Evolutionary conservation across 2,888 invertebrate genomes (phyloP).

Genomic region (Tachystola acroxantha): DNA sequence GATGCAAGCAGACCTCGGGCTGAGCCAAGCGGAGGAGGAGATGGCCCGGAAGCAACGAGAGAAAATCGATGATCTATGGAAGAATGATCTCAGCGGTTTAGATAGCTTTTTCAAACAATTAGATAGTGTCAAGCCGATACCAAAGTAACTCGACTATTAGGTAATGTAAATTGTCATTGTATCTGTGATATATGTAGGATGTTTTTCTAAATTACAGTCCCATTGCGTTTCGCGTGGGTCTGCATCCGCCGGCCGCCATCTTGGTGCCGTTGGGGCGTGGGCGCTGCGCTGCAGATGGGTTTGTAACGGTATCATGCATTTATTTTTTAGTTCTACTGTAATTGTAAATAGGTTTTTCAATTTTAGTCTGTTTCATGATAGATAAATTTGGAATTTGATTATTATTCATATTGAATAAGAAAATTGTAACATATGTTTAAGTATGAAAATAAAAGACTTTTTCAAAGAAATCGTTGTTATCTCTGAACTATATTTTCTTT

Average conservation of each 20-base stretch:
- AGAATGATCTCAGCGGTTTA: conserved; percentile 80
- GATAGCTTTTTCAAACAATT: conserved; percentile 82
- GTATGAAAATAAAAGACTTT: conserved; percentile 65
- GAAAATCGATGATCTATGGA: conserved; percentile 71
- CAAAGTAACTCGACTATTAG: conserved; percentile 45
- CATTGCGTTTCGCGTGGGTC: conserved; percentile 78
- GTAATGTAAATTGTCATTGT: conserved; percentile 57
- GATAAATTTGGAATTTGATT: conserved; percentile 61
- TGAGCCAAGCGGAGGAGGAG: conserved; percentile 65
- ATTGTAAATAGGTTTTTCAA: conserved; percentile 54
- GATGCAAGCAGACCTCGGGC: conserved; percentile 71
- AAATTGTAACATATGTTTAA: conserved; percentile 75
- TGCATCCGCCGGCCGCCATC: conserved; percentile 74
- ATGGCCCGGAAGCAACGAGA: conserved; percentile 57
- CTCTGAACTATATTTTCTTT: conserved; percentile 43
- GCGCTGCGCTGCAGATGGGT: conserved; percentile 79
- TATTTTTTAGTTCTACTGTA: conserved; percentile 46
- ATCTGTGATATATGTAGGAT: conserved; percentile 76
- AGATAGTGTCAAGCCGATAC: conserved; percentile 76
- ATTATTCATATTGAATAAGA: conserved; percentile 76
- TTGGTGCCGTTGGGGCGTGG: conserved; percentile 79
- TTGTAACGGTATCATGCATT: conserved; percentile 78
- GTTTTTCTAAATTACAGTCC: conserved; percentile 78
- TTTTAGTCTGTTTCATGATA: conserved; percentile 49
- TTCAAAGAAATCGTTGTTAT: conserved; percentile 38